Conservation (phyloP, 2,888 invertebrate genomes). For the Tholera decimalis region DNA sequence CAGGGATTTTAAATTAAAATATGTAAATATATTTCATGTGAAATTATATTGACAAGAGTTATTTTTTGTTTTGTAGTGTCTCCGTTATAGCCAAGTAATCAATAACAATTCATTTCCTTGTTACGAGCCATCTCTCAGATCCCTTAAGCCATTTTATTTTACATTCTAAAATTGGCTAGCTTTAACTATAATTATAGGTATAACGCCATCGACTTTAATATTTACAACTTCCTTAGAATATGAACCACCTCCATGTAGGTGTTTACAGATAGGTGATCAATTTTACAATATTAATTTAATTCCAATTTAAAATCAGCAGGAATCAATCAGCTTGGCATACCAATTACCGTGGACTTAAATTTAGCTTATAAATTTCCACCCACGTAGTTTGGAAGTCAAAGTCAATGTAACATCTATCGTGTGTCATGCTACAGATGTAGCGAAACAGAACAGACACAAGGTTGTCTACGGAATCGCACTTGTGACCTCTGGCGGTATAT, state of each 20-base stretch:
- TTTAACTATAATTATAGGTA: slow-evolving; percentile 15
- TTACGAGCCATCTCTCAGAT: background rate
- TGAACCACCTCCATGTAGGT: background rate
- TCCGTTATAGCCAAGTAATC: background rate
- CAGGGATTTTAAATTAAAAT: background rate
- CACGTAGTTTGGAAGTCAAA: background rate
- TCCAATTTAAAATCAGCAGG: background rate
- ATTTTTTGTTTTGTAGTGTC: background rate
- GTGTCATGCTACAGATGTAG: slow-evolving; percentile 19
- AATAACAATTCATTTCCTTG: background rate
- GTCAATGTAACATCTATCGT: slow-evolving; percentile 16
- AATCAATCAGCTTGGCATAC: slow-evolving; percentile 8
- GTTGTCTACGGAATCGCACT: slow-evolving; percentile 47
- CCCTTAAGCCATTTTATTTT: accelerated
- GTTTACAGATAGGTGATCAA: background rate
- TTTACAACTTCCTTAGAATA: slow-evolving; percentile 19
- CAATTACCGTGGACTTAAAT: slow-evolving; percentile 9
- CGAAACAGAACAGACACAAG: slow-evolving; percentile 52
- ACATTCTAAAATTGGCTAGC: slow-evolving; percentile 7
- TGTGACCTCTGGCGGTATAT: slow-evolving; percentile 49
- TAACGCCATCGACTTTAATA: slow-evolving; percentile 10
- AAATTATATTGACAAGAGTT: background rate
- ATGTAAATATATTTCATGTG: no score
- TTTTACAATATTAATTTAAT: background rate
- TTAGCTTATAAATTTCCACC: background rate